Evolutionary conservation across 2,113 vertebrate species (phyloP).

Genomic region (Pelobates fuscus): DNA sequence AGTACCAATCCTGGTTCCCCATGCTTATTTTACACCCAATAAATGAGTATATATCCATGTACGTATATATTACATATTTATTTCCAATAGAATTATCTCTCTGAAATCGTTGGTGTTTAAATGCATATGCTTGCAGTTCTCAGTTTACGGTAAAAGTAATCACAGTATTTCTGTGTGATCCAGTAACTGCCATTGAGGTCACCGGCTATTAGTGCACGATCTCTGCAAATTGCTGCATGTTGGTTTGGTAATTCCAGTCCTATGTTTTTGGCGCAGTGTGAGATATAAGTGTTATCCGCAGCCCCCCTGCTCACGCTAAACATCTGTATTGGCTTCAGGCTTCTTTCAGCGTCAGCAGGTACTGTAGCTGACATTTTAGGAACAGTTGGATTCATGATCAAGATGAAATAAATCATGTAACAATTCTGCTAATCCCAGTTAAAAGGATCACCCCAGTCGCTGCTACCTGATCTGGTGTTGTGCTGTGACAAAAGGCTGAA

Average conservation of each 20-base stretch:
- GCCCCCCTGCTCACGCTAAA: conserved; percentile 36
- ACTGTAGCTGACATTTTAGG: conserved; percentile 37
- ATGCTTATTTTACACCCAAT: too few relatives aligned
- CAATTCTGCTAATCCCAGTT: conserved; percentile 38
- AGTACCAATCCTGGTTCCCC: too few relatives aligned
- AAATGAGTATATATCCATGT: too few relatives aligned
- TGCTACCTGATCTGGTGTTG: conserved; percentile 13
- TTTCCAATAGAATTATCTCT: too few relatives aligned
- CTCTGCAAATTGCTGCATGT: conserved; percentile 17
- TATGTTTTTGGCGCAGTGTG: conserved; percentile 18
- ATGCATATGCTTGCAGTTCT: too few relatives aligned
- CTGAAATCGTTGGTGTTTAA: too few relatives aligned
- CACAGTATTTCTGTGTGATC: too few relatives aligned
- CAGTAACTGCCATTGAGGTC: neutral
- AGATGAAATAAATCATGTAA: conserved; percentile 33
- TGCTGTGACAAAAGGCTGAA: neutral
- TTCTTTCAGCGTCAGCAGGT: conserved; percentile 41
- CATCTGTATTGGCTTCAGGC: conserved; percentile 36
- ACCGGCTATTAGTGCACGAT: conserved; percentile 11
- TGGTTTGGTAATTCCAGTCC: conserved; percentile 7
- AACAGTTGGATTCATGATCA: conserved; percentile 37
- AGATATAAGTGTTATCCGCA: conserved; percentile 30
- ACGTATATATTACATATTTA: too few relatives aligned
- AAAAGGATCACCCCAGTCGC: conserved; percentile 22
- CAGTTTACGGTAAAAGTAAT: too few relatives aligned